phyloP scores from a whole-genome alignment of 2,888 invertebrate genomes.

The Tetranychus truncatus region DNA sequence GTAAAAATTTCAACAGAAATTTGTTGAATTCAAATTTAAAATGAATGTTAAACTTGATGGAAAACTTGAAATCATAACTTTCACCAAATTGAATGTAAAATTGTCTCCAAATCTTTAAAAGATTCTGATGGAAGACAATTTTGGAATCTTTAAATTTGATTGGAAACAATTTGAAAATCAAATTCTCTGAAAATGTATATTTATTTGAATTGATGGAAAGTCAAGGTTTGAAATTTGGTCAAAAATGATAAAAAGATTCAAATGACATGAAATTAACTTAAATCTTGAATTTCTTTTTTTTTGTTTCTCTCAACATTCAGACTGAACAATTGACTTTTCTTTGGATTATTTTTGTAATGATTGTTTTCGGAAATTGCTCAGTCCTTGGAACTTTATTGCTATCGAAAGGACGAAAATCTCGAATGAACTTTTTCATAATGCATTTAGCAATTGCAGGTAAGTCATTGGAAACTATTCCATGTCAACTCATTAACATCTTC shows the following conservation, averaged over 20 bases:
- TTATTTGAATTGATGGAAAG: no score
- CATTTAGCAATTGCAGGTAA: conserved; percentile 77
- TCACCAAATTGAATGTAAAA: no score
- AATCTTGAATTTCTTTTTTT: neutral
- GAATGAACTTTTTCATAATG: conserved; percentile 90
- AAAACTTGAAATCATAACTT: no score
- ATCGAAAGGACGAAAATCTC: conserved; percentile 64
- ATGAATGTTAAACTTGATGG: no score
- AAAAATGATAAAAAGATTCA: neutral
- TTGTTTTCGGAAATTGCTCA: conserved; percentile 65
- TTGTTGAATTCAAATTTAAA: no score
- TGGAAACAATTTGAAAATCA: no score
- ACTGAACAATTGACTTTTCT: conserved; percentile 67
- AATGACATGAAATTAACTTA: neutral
- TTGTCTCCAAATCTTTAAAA: no score
- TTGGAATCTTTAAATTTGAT: no score
- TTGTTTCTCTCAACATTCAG: conserved; percentile 39
- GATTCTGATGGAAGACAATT: no score
- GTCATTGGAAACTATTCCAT: conserved; percentile 26
- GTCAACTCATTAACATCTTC: neutral
- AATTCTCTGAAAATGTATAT: no score
- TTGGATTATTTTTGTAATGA: conserved; percentile 63
- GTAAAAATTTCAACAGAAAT: no score
- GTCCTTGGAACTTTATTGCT: conserved; percentile 65
- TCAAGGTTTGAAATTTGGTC: no score